phyloP scores from a whole-genome alignment of 2,113 vertebrate species.

The Rallus limicola region DNA sequence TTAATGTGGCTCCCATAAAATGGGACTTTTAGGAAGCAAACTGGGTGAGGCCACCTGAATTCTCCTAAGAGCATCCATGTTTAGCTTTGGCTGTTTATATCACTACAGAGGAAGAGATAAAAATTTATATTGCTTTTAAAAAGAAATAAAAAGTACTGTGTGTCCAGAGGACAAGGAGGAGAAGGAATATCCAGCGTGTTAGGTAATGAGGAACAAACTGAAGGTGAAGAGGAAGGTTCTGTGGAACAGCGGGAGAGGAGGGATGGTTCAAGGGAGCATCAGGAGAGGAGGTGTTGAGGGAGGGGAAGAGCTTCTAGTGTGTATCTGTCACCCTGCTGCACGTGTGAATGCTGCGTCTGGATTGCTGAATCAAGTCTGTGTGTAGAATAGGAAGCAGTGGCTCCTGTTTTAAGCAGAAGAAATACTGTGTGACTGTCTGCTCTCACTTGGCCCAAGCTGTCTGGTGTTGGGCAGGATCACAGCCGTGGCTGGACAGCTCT shows the following conservation, averaged over 20 bases:
- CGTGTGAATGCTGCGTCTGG: neutral
- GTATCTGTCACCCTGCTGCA: neutral
- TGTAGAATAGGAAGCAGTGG: neutral
- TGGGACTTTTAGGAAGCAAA: neutral
- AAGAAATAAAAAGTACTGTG: neutral
- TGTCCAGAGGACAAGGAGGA: neutral
- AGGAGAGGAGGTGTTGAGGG: neutral
- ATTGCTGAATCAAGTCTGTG: neutral
- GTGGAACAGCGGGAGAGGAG: neutral
- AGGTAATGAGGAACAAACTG: neutral
- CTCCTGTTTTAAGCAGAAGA: neutral
- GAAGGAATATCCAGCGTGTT: neutral
- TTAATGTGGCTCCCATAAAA: neutral
- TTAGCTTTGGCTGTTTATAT: conserved; percentile 6
- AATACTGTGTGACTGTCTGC: neutral
- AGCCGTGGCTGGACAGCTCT: neutral
- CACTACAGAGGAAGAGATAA: neutral
- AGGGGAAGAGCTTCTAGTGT: neutral
- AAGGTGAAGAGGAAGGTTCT: neutral
- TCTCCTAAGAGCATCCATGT: neutral
- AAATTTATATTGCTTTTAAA: conserved; percentile 7
- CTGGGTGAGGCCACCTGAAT: neutral
- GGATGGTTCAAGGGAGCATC: neutral
- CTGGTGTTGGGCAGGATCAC: neutral
- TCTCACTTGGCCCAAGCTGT: neutral